Evolutionary conservation across 2,113 vertebrate species (phyloP).

Genomic region (Equus przewalskii): DNA sequence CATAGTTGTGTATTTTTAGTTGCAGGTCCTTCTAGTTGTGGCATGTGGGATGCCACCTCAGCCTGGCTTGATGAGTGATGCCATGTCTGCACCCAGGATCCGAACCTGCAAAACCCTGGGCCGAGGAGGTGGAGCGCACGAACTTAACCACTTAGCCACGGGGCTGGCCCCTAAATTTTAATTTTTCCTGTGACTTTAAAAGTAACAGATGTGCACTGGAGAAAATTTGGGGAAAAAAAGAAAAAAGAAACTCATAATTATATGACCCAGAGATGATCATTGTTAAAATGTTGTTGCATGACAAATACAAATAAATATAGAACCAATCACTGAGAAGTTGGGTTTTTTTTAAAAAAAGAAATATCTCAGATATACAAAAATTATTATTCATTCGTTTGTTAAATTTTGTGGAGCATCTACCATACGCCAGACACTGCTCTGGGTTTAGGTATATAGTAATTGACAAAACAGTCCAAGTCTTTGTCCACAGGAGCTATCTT

Average conservation of each 20-base stretch:
- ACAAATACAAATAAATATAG: background rate
- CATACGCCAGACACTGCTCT: background rate
- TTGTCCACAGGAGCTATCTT: conserved; percentile 18
- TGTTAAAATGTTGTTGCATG: conserved; percentile 1
- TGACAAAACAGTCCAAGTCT: background rate
- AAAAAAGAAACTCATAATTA: background rate
- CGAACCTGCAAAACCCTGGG: too few species aligned
- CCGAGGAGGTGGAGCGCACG: too few species aligned
- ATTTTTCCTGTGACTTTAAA: conserved; percentile 24
- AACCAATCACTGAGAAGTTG: background rate
- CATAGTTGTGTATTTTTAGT: too few species aligned
- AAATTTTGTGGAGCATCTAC: background rate
- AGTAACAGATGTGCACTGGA: background rate
- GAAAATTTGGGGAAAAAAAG: background rate
- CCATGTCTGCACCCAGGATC: too few species aligned
- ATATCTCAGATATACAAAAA: background rate
- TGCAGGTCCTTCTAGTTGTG: too few species aligned
- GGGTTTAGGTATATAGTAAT: background rate
- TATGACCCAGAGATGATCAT: background rate
- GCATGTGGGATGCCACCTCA: too few species aligned
- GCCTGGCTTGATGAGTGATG: too few species aligned
- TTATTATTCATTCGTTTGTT: background rate
- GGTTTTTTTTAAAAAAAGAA: background rate
- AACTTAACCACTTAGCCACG: too few species aligned
- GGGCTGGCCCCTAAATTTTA: background rate